phyloP scores from a whole-genome alignment of 2,113 vertebrate genomes.

The Salvator merianae region DNA sequence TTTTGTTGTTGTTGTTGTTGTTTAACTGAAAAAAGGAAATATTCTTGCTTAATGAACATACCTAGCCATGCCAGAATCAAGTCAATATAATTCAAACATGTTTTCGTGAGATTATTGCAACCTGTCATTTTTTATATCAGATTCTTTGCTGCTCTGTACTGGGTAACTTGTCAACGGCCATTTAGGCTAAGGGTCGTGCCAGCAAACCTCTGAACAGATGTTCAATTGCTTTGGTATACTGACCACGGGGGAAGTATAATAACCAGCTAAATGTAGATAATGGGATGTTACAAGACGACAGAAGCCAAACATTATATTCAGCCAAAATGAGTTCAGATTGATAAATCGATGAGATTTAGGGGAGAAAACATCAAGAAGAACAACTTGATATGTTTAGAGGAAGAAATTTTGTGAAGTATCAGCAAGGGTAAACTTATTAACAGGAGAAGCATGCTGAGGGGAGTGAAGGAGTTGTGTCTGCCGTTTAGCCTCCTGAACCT shows the following conservation, averaged over 20 bases:
- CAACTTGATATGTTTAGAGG: neutral
- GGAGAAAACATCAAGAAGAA: too few species aligned
- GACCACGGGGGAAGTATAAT: slow-evolving; percentile 52
- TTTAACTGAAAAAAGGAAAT: neutral
- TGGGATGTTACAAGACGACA: slow-evolving; percentile 46
- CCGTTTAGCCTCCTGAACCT: too few species aligned
- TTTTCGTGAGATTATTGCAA: neutral
- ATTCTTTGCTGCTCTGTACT: neutral
- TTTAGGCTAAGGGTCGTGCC: slow-evolving; percentile 30
- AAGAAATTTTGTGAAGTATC: neutral
- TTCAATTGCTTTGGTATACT: slow-evolving; percentile 66
- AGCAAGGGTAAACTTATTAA: neutral
- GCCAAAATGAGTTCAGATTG: slow-evolving; percentile 15
- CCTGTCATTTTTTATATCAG: neutral
- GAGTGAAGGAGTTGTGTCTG: too few species aligned
- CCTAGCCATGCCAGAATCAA: neutral
- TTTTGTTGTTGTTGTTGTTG: too few species aligned
- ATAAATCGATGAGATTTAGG: too few species aligned
- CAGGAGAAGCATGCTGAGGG: neutral
- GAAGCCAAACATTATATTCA: slow-evolving; percentile 54
- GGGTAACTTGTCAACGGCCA: slow-evolving; percentile 27
- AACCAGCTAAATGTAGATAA: slow-evolving; percentile 59
- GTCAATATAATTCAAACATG: neutral
- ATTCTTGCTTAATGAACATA: neutral
- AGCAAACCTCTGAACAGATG: slow-evolving; percentile 67